Evolutionary conservation across 1,140 invertebrate species (phyloP).

Genomic region (Babylonia areolata): DNA sequence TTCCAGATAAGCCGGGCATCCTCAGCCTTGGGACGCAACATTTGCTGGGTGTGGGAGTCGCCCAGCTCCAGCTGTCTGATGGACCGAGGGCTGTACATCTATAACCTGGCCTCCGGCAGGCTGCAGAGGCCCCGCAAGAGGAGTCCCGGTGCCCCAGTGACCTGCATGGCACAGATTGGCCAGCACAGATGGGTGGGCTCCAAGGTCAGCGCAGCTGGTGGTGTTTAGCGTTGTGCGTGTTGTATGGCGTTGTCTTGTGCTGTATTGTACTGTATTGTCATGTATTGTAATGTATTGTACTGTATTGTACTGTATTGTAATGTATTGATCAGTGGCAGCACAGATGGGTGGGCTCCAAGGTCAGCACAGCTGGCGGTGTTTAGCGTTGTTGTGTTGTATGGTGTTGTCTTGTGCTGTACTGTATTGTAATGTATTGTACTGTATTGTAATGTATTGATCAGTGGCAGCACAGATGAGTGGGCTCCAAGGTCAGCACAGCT

Average conservation of each 20-base stretch:
- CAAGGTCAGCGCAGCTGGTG: not conserved
- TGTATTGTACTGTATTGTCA: no score
- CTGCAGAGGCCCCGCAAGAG: constrained; percentile 40
- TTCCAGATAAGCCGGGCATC: not conserved
- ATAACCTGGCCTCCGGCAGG: constrained; percentile 43
- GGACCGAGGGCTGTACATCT: constrained; percentile 43
- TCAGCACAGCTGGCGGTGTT: no score
- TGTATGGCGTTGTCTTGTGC: no score
- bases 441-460: no score
- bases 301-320: no score
- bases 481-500: constrained; percentile 9
- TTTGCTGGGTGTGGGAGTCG: constrained; percentile 51
- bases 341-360: no score
- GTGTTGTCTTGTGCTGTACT: no score
- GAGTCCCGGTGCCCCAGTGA: constrained; percentile 50
- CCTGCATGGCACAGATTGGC: constrained; percentile 60
- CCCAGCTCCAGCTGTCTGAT: constrained; percentile 24
- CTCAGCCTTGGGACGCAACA: constrained; percentile 5
- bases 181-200: constrained; percentile 58
- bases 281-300: no score
- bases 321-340: no score
- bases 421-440: no score
- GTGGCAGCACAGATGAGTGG: constrained; percentile 60
- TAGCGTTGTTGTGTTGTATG: no score
- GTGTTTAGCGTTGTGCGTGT: not conserved